These are phyloP conservation scores for Notocelia uddmanniana DNA, from an alignment of 2,888 invertebrate species.

Conservation along the genomic window DNA sequence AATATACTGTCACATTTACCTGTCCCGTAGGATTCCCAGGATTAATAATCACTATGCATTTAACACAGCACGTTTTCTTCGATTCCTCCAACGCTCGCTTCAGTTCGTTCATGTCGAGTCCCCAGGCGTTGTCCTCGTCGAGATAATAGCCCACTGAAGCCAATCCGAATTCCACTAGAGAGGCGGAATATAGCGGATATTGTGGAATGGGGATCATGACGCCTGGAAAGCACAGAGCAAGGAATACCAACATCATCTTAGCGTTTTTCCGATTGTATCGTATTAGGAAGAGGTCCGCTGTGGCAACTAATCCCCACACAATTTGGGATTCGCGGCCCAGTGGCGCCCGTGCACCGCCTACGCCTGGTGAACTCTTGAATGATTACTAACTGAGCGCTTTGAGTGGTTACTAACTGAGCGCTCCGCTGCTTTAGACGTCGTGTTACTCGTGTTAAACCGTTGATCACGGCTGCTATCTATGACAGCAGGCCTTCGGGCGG, in stretches of 20 bases:
- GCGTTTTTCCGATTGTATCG: too few relatives aligned
- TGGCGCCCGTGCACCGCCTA: too few relatives aligned
- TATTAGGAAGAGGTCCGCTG: too few relatives aligned
- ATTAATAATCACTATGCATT: conserved; percentile 97
- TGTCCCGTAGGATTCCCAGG: conserved; percentile 99
- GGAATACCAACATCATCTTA: background rate
- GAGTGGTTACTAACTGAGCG: too few relatives aligned
- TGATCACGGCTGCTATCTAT: too few relatives aligned
- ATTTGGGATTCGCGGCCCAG: too few relatives aligned
- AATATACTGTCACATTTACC: conserved; percentile 71
- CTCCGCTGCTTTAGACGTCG: too few relatives aligned
- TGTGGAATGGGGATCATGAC: conserved; percentile 99
- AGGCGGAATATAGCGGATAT: conserved; percentile 98
- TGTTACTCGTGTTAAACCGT: too few relatives aligned
- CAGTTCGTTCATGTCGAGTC: conserved; percentile 91
- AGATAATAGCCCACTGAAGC: conserved; percentile 95
- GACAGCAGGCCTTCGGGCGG: too few relatives aligned
- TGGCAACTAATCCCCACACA: too few relatives aligned
- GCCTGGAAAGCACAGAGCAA: conserved; percentile 84
- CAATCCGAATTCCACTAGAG: conserved; percentile 96
- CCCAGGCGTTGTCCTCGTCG: conserved; percentile 96
- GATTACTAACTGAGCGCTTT: too few relatives aligned
- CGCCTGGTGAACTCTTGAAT: too few relatives aligned
- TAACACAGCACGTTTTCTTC: conserved; percentile 87
- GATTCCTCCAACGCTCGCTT: conserved; percentile 90